Conservation (phyloP, 2,888 invertebrate species). For the Meganola albula region DNA sequence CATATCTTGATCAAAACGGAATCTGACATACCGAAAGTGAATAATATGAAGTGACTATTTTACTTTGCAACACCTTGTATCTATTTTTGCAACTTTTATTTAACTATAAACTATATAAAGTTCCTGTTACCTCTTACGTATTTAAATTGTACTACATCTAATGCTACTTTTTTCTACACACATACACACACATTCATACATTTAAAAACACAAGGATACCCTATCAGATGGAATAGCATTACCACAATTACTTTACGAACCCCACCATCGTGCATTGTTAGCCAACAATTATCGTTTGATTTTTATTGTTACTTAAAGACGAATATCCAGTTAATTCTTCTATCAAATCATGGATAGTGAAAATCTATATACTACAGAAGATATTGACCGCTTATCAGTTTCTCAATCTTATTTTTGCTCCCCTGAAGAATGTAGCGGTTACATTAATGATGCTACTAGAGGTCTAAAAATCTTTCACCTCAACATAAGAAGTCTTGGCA, state of each 20-base stretch:
- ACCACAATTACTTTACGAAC: background rate
- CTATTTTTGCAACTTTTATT: background rate
- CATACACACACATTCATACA: no score
- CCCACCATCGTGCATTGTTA: background rate
- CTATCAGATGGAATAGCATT: background rate
- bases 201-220: no score
- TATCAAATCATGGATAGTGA: background rate
- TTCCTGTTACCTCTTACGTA: no score
- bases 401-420: constrained; percentile 1
- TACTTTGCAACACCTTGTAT: background rate
- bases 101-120: background rate
- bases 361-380: background rate
- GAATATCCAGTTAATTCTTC: background rate
- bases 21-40: background rate
- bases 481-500: constrained; percentile 4
- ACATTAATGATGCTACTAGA: background rate
- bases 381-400: constrained; percentile 4
- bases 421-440: constrained; percentile 4
- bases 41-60: no score
- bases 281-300: background rate
- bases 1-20: background rate
- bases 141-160: no score
- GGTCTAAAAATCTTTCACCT: constrained; percentile 4
- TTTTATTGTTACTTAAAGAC: background rate
- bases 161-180: no score